Base-by-base conservation (phyloP, 2,888 invertebrate species). In the Eupithecia vulgata region DNA sequence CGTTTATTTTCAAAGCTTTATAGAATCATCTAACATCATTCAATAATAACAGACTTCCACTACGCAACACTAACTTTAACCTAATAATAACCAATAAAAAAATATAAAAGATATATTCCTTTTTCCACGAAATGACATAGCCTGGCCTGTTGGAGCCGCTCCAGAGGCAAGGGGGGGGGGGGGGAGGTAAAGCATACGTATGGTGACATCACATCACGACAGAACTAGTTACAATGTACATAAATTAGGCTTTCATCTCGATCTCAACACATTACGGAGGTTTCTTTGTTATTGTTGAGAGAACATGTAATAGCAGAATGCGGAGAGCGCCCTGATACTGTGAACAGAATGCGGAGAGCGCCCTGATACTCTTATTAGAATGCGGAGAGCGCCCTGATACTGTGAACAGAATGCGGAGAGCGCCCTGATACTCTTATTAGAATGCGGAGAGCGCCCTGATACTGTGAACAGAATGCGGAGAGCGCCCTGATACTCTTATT, bases 151-250 rank as follows among this genome's bases (percentile, higher is more conserved):
- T 10, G n/a, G 10, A 48, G 3, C 45, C 45, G 45, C 42, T 42
- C 45, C n/a, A n/a, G n/a, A n/a, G n/a, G n/a, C n/a, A n/a, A n/a
- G 45, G 8, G 57, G 13, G 61, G 30, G 0, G 34, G 1, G 4
- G 59, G 25, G 59, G 25, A 61, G 15, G 30, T 17, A 13, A 35
- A 34, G 35, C 12, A 34, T 34, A 17, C 35, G 25, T 40, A 40
- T 40, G 64, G 40, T 37, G 64, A 40, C 64, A 37, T 40, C 64
- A 12, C 35, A 62, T 35, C 35, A 15, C 62, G 62, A 12, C n/a
- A 37, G 37, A 40, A 35, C 64, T 64, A 64, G 21, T 40, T 40
- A 64, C 37, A 64, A 64, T 64, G 10, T 64, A 40, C 64, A 65
- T 65, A 65, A 40, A 40, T 40, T 15, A 40, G 3, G 40, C 64